A percentile compares a stretch with the other conserved stretches of the same genome.
Evolutionary conservation across 2,797 vertebrate species (phyloP).

Genomic region (Sebastiscus albofasciatus): DNA sequence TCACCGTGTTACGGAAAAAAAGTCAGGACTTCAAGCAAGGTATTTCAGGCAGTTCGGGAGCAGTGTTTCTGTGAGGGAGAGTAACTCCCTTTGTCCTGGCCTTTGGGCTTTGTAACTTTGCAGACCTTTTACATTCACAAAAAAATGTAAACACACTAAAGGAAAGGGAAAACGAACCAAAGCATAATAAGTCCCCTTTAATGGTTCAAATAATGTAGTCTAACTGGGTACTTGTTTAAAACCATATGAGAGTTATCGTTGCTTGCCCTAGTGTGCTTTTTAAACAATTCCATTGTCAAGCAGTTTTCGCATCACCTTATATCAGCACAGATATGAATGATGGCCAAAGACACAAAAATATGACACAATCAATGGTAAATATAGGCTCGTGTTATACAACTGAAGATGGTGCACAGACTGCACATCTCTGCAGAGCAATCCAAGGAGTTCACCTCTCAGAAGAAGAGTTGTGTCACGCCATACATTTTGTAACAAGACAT

Average conservation of each 20-base stretch:
- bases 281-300: neutral
- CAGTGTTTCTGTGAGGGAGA: too few relatives aligned
- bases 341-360: neutral
- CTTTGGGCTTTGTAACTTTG: too few relatives aligned
- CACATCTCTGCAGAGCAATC: neutral
- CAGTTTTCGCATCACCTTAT: neutral
- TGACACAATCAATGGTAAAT: neutral
- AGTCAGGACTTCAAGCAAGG: too few relatives aligned
- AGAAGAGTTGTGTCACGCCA: too few relatives aligned
- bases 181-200: too few relatives aligned
- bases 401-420: neutral
- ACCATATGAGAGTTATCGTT: neutral
- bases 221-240: neutral
- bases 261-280: neutral
- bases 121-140: too few relatives aligned
- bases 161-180: too few relatives aligned
- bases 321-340: neutral
- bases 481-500: neutral
- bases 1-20: fast-evolving
- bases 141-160: too few relatives aligned
- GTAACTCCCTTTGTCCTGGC: too few relatives aligned
- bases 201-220: neutral
- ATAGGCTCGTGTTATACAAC: neutral
- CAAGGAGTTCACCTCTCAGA: neutral
- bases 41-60: too few relatives aligned